Percentiles rank a stretch among this genome's conserved stretches.
These are phyloP conservation scores for Cyprinodon variegatus DNA, from an alignment of 2,113 vertebrate species.

Conservation along the genomic window DNA sequence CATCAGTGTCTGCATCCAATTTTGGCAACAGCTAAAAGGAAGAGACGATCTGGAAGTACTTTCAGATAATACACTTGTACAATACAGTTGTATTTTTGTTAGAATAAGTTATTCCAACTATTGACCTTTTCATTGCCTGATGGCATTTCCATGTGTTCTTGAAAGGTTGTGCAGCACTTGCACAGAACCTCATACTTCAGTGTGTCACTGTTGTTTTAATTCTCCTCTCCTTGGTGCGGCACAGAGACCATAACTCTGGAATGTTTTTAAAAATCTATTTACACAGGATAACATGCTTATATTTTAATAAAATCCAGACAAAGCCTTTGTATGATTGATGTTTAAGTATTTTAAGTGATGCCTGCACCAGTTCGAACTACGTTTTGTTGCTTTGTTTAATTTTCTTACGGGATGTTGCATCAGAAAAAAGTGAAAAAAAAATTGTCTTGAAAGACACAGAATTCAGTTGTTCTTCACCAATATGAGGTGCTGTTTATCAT, in stretches of 20 bases:
- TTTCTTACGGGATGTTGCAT: not conserved
- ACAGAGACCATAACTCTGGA: conserved; percentile 65
- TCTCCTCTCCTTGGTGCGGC: conserved; percentile 61
- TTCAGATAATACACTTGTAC: conserved; percentile 69
- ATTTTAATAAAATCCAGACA: conserved; percentile 7
- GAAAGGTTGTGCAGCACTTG: conserved; percentile 71
- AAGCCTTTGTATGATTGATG: not conserved
- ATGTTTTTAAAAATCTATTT: conserved; percentile 24
- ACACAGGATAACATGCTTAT: conserved; percentile 3
- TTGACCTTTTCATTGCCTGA: conserved; percentile 81
- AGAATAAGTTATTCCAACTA: conserved; percentile 85
- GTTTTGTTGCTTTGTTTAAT: not conserved
- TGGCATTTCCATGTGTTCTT: conserved; percentile 77
- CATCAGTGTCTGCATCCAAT: conserved; percentile 80
- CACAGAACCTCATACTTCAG: conserved; percentile 79
- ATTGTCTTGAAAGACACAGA: conserved; percentile 2
- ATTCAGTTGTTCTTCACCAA: not conserved
- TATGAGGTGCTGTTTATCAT: conserved; percentile 13
- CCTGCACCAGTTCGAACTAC: not conserved
- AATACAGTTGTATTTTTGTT: conserved; percentile 66
- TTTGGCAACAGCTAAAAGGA: conserved; percentile 77
- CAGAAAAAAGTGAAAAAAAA: not conserved
- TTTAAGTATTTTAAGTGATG: not conserved
- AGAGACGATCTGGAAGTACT: conserved; percentile 82
- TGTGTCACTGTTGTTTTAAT: conserved; percentile 76